phyloP scores from a whole-genome alignment of 2,888 invertebrate species.

The Dryococelus australis region DNA sequence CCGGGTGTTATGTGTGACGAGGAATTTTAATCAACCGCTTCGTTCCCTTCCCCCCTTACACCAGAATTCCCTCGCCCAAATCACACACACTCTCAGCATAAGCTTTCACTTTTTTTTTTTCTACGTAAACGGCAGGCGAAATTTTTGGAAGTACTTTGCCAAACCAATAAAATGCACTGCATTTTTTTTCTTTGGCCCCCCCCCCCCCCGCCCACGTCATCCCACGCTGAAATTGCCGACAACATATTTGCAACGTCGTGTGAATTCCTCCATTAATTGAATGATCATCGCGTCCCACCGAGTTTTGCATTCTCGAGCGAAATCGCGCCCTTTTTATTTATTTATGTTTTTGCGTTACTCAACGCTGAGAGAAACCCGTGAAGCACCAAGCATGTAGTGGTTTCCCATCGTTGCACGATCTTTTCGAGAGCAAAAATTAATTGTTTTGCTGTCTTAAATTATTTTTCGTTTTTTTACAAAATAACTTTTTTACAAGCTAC shows the following conservation, averaged over 20 bases:
- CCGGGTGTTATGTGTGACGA: not conserved
- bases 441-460: too few relatives aligned
- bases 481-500: too few relatives aligned
- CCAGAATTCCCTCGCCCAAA: not conserved
- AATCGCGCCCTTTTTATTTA: not conserved
- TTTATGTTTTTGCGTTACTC: not conserved
- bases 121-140: not conserved
- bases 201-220: too few relatives aligned
- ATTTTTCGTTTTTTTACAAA: too few relatives aligned
- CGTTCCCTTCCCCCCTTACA: not conserved
- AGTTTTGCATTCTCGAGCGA: not conserved
- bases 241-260: not conserved
- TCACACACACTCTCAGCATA: not conserved
- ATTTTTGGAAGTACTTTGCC: constrained; percentile 2
- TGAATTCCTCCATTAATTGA: not conserved
- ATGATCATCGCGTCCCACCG: not conserved
- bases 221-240: not conserved
- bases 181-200: not conserved
- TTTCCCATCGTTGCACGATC: too few relatives aligned
- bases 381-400: too few relatives aligned
- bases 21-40: constrained; percentile 10
- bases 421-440: too few relatives aligned
- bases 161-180: constrained; percentile 8
- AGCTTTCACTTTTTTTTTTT: not conserved
- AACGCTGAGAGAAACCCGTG: too few relatives aligned